Evolutionary conservation across 1,140 invertebrate genomes (phyloP).

Genomic region (Gonioctena quinquepunctata): DNA sequence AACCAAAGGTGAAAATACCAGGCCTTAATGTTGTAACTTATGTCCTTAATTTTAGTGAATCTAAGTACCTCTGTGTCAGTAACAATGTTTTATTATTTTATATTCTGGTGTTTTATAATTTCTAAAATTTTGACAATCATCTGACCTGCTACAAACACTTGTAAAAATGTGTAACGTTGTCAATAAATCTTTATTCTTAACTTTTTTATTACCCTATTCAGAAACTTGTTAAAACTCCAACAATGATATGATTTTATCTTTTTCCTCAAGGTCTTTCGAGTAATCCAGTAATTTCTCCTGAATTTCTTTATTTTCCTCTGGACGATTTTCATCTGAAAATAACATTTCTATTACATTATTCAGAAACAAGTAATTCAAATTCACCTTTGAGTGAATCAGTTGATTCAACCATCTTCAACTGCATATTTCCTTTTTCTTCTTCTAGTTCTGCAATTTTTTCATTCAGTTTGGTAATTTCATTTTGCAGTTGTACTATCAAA

Average conservation of each 20-base stretch:
- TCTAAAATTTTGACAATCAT: too few species aligned
- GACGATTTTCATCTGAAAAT: neutral
- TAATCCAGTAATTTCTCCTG: slow-evolving; percentile 16
- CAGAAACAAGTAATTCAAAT: neutral
- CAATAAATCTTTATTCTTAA: too few species aligned
- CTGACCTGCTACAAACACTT: too few species aligned
- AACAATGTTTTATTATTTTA: too few species aligned
- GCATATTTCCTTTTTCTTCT: slow-evolving; percentile 72
- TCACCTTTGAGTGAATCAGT: slow-evolving; percentile 36
- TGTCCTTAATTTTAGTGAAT: too few species aligned
- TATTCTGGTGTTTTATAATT: too few species aligned
- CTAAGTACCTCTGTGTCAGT: too few species aligned
- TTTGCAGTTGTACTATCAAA: slow-evolving; percentile 65
- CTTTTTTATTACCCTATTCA: too few species aligned
- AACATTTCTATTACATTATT: neutral
- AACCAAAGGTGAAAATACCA: too few species aligned
- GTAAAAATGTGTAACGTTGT: too few species aligned
- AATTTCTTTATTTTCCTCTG: slow-evolving; percentile 30
- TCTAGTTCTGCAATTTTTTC: slow-evolving; percentile 82
- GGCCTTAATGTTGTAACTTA: too few species aligned
- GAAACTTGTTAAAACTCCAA: too few species aligned
- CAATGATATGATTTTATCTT: slow-evolving; percentile 35
- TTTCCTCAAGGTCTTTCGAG: slow-evolving; percentile 33
- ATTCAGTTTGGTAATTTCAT: slow-evolving; percentile 67
- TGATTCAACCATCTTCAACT: slow-evolving; percentile 46